Evolutionary conservation across 2,113 vertebrate genomes (phyloP).

Genomic region (Platichthys stellatus): DNA sequence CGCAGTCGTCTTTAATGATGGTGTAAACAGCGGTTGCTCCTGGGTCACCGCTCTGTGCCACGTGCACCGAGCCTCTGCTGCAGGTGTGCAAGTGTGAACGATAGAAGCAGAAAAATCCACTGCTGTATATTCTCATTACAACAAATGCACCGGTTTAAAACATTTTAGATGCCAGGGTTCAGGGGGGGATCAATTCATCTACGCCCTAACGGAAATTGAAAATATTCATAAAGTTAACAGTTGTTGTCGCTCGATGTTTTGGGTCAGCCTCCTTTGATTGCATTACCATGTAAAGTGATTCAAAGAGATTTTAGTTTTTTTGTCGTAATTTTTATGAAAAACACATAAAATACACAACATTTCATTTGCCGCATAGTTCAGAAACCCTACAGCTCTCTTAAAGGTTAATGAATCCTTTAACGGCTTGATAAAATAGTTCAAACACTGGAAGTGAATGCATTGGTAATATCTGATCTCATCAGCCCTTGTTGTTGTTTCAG

Average conservation of each 20-base stretch:
- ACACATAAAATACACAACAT: background rate
- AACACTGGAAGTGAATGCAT: background rate
- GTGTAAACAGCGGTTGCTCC: conserved; percentile 35
- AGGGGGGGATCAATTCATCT: background rate
- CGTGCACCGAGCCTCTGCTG: background rate
- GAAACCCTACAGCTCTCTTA: background rate
- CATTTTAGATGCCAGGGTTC: background rate
- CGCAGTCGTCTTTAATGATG: conserved; percentile 53
- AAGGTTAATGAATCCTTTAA: conserved; percentile 4
- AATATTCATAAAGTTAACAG: background rate
- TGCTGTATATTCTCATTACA: background rate
- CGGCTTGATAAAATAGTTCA: background rate
- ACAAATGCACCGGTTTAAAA: background rate
- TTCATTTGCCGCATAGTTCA: background rate
- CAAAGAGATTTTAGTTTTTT: background rate
- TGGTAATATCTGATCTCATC: conserved; percentile 1
- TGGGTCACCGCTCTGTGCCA: conserved; percentile 23
- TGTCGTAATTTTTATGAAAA: background rate
- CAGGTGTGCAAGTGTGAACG: background rate
- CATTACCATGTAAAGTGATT: conserved; percentile 19
- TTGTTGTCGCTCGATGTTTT: conserved; percentile 10
- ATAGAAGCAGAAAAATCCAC: background rate
- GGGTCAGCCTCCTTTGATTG: background rate
- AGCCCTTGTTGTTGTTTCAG: background rate
- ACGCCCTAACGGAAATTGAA: background rate